Evolutionary conservation across 2,888 invertebrate species (phyloP).

Genomic region (Eilema depressum): DNA sequence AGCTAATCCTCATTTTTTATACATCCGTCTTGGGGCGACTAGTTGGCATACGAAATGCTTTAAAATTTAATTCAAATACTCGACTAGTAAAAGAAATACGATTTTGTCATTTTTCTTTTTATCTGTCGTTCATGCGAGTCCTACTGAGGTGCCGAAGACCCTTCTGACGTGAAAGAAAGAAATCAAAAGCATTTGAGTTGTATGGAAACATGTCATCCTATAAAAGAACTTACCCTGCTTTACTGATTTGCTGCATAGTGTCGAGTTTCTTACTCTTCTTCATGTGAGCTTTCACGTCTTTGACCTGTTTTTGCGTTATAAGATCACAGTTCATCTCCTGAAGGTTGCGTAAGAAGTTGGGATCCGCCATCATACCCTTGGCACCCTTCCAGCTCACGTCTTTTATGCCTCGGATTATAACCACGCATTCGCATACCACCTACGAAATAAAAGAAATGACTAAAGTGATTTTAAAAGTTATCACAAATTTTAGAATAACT

Average conservation of each 20-base stretch:
- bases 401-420: constrained; percentile 93
- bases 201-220: neutral
- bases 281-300: constrained; percentile 91
- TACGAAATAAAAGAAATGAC: constrained; percentile 32
- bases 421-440: constrained; percentile 95
- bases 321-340: constrained; percentile 95
- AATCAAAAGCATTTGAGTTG: no score
- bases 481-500: no score
- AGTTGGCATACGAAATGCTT: no score
- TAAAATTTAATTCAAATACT: no score
- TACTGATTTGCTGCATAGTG: constrained; percentile 94
- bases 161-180: no score
- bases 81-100: no score
- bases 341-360: constrained; percentile 92
- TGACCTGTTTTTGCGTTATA: constrained; percentile 90
- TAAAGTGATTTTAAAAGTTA: neutral
- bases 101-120: no score
- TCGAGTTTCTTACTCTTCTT: constrained; percentile 91
- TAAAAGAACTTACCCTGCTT: constrained; percentile 89
- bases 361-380: constrained; percentile 97
- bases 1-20: no score
- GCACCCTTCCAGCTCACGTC: constrained; percentile 97
- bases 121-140: no score
- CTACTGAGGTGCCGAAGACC: no score
- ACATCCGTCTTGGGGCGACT: no score